Percentiles rank a stretch among this genome's conserved stretches.
Conservation (phyloP, 2,888 invertebrate species). For the Drosophila pseudotalamancana region DNA sequence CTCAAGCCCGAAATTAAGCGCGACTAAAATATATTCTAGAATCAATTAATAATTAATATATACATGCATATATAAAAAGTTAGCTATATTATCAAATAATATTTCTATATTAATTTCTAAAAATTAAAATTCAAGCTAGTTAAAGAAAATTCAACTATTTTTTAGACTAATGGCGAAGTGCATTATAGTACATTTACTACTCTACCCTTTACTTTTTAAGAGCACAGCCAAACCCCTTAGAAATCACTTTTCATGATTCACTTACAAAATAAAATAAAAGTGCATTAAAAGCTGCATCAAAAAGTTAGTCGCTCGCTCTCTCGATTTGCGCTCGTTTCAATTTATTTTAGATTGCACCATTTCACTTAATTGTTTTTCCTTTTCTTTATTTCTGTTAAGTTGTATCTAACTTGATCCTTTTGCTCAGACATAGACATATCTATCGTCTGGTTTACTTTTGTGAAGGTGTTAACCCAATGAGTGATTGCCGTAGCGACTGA, state of each 20-base stretch:
- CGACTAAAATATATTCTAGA: slow-evolving; percentile 16
- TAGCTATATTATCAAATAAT: neutral
- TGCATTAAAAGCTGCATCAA: slow-evolving; percentile 24
- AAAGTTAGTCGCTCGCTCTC: slow-evolving; percentile 37
- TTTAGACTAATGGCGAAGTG: no score
- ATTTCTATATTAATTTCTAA: no score
- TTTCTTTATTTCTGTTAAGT: slow-evolving; percentile 30
- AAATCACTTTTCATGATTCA: neutral
- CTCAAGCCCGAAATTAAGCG: slow-evolving; percentile 18
- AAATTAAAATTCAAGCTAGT: neutral
- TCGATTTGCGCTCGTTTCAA: slow-evolving; percentile 40
- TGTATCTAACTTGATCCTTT: slow-evolving; percentile 44
- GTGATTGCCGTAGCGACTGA: slow-evolving; percentile 4
- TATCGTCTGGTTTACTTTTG: slow-evolving; percentile 53
- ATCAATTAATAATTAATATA: neutral
- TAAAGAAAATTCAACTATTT: no score
- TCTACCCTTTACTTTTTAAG: no score
- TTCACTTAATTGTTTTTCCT: slow-evolving; percentile 56
- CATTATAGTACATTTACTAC: no score
- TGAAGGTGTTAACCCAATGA: slow-evolving; percentile 24
- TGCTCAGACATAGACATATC: slow-evolving; percentile 53
- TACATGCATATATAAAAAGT: no score
- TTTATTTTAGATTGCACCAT: slow-evolving; percentile 64
- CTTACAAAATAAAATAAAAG: slow-evolving; percentile 14
- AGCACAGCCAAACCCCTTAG: no score